Evolutionary conservation across 2,113 vertebrate genomes (phyloP), one percentile per base, ranked within the genome.

Genomic region (Gracilinanus agilis): DNA sequence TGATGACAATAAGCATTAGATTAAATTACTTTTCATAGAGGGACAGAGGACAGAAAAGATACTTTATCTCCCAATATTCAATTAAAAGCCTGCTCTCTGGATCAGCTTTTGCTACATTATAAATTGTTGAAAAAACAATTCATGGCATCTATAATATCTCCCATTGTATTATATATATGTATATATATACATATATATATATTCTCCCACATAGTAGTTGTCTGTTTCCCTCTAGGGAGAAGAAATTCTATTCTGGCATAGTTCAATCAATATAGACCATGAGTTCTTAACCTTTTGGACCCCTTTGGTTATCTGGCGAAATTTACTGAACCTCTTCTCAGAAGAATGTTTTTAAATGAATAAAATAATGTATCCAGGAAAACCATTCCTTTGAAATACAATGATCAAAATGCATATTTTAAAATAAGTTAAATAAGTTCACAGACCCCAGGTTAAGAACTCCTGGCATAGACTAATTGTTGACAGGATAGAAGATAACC

Each of bases 61-160:
- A 92, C 54, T 95, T 94, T 95, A 90, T 91, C 96, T 95, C 94
- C 96, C 88, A 97, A 95, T 88, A 88, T 67, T 90, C 44, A 29
- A 96, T 96, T 96, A 97, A 92, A 95, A 94, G 94, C 54, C 21
- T 53, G 56, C 93, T 93, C 96, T 95, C 94, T 95, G 93, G 54
- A 94, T 90, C 91, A 88, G 95, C 91, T 29, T 88, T 88, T 90
- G 91, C 67, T 95, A 44, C 40, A 0, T 16, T 95, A 34, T 91
- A 54, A 23, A 92, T 92, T 92, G 94, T 96, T 92, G 97, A 97
- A 96, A 95, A 97, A 97, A 96, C 97, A 96, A 90, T 96, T 97
- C 90, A 92, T 94, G 96, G 91, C 44, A 56, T 96, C 90, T 92
- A 9, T 54, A 95, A 90, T 11, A 75, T 53, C 54, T 93, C 96